Percentiles rank a stretch among this genome's conserved stretches.
phyloP scores from a whole-genome alignment of 2,888 invertebrate species.

The Drosophila phalerata region DNA sequence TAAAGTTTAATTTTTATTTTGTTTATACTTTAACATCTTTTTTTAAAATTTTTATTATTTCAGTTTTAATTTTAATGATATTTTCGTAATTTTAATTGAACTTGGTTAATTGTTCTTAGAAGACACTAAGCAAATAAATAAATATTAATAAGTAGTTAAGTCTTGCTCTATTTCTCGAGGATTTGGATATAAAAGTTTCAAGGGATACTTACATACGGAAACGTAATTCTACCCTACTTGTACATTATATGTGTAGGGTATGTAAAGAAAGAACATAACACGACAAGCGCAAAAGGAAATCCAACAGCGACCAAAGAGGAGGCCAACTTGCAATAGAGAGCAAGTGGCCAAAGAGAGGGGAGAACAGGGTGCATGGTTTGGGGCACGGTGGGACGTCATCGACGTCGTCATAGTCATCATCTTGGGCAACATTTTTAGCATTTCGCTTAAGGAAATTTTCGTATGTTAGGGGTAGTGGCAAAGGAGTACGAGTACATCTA shows the following conservation, averaged over 20 bases:
- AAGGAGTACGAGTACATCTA: conserved; percentile 38
- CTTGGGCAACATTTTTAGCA: conserved; percentile 56
- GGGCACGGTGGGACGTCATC: conserved; percentile 62
- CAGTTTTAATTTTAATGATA: no score
- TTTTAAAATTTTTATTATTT: no score
- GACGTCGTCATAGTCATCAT: conserved; percentile 74
- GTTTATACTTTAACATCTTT: no score
- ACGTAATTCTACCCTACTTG: not conserved
- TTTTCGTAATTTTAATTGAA: no score
- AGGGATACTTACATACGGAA: not conserved
- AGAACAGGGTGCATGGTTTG: not conserved
- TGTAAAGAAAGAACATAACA: conserved; percentile 38
- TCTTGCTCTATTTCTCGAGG: not conserved
- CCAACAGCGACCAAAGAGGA: conserved; percentile 45
- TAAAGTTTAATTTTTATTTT: no score
- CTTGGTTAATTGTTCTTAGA: no score
- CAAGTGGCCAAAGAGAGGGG: not conserved
- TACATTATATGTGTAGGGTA: conserved; percentile 17
- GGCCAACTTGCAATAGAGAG: conserved; percentile 32
- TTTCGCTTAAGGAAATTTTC: conserved; percentile 72
- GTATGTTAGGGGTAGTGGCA: conserved; percentile 39
- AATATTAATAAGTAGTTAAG: no score
- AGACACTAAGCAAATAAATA: no score
- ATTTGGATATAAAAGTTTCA: no score
- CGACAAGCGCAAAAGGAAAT: conserved; percentile 60